A percentile compares a stretch with the other conserved stretches of the same genome.
Evolutionary conservation across 2,888 invertebrate species (phyloP).

Genomic region (Allophyes oxyacanthae): DNA sequence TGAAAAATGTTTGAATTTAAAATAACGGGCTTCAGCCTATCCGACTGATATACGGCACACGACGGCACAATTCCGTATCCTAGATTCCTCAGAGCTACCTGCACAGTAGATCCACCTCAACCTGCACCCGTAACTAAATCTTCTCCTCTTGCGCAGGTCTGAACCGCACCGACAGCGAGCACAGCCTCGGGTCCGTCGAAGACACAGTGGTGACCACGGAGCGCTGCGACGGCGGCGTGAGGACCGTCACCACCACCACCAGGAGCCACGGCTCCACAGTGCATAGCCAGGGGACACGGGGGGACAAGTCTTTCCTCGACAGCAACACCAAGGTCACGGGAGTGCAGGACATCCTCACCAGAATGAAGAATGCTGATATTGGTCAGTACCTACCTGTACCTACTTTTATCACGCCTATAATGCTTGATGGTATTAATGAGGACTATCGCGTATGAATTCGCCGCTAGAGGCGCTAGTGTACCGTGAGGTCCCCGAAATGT

Average conservation of each 20-base stretch:
- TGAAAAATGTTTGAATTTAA: too few relatives aligned
- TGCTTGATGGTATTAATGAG: too few relatives aligned
- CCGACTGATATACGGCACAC: too few relatives aligned
- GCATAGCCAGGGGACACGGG: slow-evolving; percentile 34
- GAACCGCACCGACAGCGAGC: slow-evolving; percentile 80
- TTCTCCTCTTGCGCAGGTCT: slow-evolving; percentile 64
- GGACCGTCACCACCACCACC: slow-evolving; percentile 67
- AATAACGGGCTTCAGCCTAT: too few relatives aligned
- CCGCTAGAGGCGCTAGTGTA: too few relatives aligned
- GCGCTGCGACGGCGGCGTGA: slow-evolving; percentile 61
- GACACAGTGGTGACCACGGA: slow-evolving; percentile 71
- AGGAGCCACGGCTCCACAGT: slow-evolving; percentile 53
- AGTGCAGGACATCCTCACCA: slow-evolving; percentile 92
- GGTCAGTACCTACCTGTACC: slow-evolving; percentile 74
- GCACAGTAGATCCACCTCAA: too few relatives aligned
- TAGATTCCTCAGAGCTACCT: too few relatives aligned
- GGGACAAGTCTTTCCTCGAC: slow-evolving; percentile 91
- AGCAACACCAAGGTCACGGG: slow-evolving; percentile 92
- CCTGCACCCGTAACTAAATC: neutral
- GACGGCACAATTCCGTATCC: too few relatives aligned
- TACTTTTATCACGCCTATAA: too few relatives aligned
- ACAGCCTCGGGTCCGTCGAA: slow-evolving; percentile 79
- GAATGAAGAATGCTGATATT: slow-evolving; percentile 94
- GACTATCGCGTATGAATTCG: too few relatives aligned
- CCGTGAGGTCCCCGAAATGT: too few relatives aligned